Evolutionary conservation across 2,113 vertebrate genomes (phyloP).

Genomic region (Austrofundulus limnaeus): DNA sequence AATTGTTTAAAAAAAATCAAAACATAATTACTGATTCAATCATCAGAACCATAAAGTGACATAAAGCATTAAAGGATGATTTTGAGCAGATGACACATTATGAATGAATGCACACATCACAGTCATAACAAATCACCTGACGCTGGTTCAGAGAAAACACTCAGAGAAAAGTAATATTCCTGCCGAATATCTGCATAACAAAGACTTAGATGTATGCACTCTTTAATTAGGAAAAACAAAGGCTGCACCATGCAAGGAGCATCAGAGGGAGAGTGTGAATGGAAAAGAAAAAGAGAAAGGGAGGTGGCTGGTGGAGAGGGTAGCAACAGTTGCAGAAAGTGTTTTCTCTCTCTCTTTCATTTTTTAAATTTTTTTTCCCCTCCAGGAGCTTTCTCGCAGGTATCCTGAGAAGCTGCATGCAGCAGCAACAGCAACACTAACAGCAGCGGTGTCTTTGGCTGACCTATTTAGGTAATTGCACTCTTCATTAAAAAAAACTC

Average conservation of each 20-base stretch:
- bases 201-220: slow-evolving; percentile 46
- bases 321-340: slow-evolving; percentile 58
- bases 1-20: not conserved
- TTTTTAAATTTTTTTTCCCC: slow-evolving; percentile 26
- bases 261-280: slow-evolving; percentile 25
- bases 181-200: slow-evolving; percentile 48
- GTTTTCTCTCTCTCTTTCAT: slow-evolving; percentile 13
- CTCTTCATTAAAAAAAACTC: slow-evolving; percentile 89
- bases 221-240: slow-evolving; percentile 2
- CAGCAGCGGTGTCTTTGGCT: slow-evolving; percentile 79
- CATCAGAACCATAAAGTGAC: slow-evolving; percentile 1
- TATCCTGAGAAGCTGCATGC: slow-evolving; percentile 68
- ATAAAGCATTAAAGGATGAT: not conserved
- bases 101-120: not conserved
- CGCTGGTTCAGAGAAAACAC: slow-evolving; percentile 18
- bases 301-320: slow-evolving; percentile 34
- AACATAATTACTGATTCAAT: not conserved
- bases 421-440: slow-evolving; percentile 39
- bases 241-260: slow-evolving; percentile 37
- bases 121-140: slow-evolving; percentile 29
- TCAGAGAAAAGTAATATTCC: slow-evolving; percentile 38
- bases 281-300: slow-evolving; percentile 15
- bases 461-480: slow-evolving; percentile 90
- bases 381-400: slow-evolving; percentile 76
- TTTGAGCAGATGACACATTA: slow-evolving; percentile 7